These are phyloP conservation scores for Brachionus rubens DNA, from an alignment of 1,140 invertebrate species.

Conservation along the genomic window DNA sequence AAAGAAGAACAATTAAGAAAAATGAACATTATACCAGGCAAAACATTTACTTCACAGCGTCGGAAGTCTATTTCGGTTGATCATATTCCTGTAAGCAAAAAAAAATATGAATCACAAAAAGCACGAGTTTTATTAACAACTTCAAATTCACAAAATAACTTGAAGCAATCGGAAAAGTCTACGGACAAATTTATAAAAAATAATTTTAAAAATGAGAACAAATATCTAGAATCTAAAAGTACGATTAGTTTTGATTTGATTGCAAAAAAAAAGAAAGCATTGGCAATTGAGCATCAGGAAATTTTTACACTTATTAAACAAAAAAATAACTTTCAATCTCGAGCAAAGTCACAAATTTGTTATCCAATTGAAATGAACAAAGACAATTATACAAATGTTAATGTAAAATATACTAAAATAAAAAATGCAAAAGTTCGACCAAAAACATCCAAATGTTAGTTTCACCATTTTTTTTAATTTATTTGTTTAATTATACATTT, in stretches of 20 bases:
- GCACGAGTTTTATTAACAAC: background rate
- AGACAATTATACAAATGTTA: too few species aligned
- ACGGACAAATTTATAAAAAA: background rate
- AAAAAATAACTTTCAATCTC: background rate
- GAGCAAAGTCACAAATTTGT: too few species aligned
- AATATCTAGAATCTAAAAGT: background rate
- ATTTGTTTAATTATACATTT: too few species aligned
- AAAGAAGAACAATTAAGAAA: conserved; percentile 25
- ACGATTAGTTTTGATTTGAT: background rate
- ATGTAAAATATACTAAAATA: too few species aligned
- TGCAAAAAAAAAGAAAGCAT: background rate
- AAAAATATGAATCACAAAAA: background rate
- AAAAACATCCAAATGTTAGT: too few species aligned
- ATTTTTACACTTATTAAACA: background rate
- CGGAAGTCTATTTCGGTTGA: background rate
- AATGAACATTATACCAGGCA: conserved; percentile 11
- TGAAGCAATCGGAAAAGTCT: background rate
- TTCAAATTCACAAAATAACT: background rate
- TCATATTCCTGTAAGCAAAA: conserved; percentile 1
- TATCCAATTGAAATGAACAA: too few species aligned
- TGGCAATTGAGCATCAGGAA: conserved; percentile 12
- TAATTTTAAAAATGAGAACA: background rate
- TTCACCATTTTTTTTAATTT: too few species aligned
- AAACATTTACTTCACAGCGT: background rate
- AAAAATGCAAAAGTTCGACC: too few species aligned